Base-by-base conservation (phyloP, 2,113 vertebrate species). In the Gambusia holbrooki region DNA sequence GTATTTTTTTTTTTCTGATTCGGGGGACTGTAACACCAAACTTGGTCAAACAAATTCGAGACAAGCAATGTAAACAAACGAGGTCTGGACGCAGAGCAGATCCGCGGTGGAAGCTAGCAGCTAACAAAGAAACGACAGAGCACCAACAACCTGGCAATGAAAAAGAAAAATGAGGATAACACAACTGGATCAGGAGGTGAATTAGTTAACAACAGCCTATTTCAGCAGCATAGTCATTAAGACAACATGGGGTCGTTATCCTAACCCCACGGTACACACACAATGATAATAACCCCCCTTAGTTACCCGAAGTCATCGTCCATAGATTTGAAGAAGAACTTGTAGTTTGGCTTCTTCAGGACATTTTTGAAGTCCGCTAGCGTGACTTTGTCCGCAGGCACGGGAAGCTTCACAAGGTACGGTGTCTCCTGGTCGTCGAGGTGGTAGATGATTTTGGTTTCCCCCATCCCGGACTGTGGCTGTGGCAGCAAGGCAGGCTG, bases 271-370 rank as follows among this genome's bases (percentile, higher is more conserved):
- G 64, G 32, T 64, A 73, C 64, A 62, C 78, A 81, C 78, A 81
- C 74, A 75, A 58, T n/a, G 51, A 58, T 42, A 84, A 78, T 76
- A 79, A 77, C 69, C 94, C 58, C 40, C 8, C 94, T 35, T 73
- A 76, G 74, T 93, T 95, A 98, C 97, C 97, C 97, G 80, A 98
- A 99, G 87, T 99, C 97, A 90, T 97, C 96, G 93, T 99, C 97
- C 97, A 99, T 98, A 64, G 97, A 99, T 94, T 99, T 99, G 95
- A 99, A 99, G 96, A 97, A 99, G 92, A 97, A 99, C 94, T 99
- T 99, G 93, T 97, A 97, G 93, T 95, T 97, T 78, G 97, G 97
- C 74, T 98, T 96, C 92, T 98, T 98, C 73, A 98, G 96, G 65
- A 98, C 96, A 88, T 95, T 95, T 94, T 98, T 98, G 93, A 99